Conservation (phyloP, 1,140 invertebrate genomes). For the Brachionus manjavacas region DNA sequence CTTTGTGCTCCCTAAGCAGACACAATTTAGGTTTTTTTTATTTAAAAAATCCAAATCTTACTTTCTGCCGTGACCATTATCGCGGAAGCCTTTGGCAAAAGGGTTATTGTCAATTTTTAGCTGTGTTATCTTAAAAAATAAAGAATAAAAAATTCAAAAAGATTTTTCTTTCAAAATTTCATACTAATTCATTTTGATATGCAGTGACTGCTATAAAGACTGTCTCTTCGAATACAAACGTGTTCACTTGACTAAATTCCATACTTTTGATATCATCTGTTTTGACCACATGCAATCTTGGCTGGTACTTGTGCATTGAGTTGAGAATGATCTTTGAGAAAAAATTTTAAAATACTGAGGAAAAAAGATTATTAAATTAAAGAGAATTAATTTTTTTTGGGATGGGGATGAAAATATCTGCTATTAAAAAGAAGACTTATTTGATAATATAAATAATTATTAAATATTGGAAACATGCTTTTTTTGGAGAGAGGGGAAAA, state of each 20-base stretch:
- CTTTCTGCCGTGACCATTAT: slow-evolving; percentile 41
- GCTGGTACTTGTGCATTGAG: slow-evolving; percentile 99
- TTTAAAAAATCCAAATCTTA: neutral
- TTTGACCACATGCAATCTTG: slow-evolving; percentile 92
- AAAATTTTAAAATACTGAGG: no score
- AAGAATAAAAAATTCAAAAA: no score
- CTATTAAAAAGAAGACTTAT: no score
- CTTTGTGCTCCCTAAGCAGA: neutral
- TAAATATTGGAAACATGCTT: no score
- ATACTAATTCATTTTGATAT: slow-evolving; percentile 57
- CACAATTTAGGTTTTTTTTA: neutral
- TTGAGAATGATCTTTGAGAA: slow-evolving; percentile 83
- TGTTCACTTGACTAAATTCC: slow-evolving; percentile 66
- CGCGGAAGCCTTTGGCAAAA: slow-evolving; percentile 44
- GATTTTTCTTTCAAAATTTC: neutral
- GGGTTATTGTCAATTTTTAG: slow-evolving; percentile 45
- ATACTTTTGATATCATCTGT: slow-evolving; percentile 54
- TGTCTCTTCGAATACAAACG: slow-evolving; percentile 98
- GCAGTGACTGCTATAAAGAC: slow-evolving; percentile 80
- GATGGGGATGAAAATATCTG: no score
- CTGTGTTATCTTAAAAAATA: slow-evolving; percentile 47
- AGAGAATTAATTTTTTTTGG: no score
- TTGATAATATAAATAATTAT: no score
- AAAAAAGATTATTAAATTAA: neutral
- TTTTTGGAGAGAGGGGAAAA: neutral